These are phyloP conservation scores for Leptoclinus maculatus DNA, from an alignment of 2,797 vertebrate genomes.

Conservation along the genomic window DNA sequence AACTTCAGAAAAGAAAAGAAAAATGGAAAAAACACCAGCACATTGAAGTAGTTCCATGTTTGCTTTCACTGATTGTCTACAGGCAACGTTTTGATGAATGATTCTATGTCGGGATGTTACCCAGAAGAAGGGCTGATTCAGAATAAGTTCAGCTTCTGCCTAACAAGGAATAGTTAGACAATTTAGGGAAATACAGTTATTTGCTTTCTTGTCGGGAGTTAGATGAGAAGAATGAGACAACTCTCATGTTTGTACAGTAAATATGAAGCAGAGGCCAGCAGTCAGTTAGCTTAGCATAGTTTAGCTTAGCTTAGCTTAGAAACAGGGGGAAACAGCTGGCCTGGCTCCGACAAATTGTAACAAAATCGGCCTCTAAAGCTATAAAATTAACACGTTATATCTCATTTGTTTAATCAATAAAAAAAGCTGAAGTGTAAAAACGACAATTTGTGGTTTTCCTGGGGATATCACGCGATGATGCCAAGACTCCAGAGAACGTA, in stretches of 20 bases:
- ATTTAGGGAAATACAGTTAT: not conserved
- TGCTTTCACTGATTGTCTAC: not conserved
- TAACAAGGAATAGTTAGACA: not conserved
- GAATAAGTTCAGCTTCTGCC: not conserved
- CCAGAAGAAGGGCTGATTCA: not conserved
- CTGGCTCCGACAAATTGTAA: not conserved
- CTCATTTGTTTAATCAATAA: not conserved
- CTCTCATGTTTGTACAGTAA: not conserved
- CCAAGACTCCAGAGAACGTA: not conserved
- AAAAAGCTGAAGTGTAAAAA: not conserved
- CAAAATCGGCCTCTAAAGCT: not conserved
- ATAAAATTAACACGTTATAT: not conserved
- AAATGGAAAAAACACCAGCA: not conserved
- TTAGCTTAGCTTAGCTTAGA: not conserved
- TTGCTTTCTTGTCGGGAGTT: not conserved
- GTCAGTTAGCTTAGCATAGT: not conserved
- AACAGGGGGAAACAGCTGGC: not conserved
- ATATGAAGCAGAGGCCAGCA: not conserved
- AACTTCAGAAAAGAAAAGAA: not conserved
- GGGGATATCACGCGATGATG: not conserved
- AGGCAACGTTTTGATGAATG: not conserved
- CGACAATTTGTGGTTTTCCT: not conserved
- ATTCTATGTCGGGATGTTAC: not conserved
- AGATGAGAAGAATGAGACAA: not conserved
- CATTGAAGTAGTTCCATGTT: not conserved